These are phyloP conservation scores for Macrocentrus cingulum DNA, from an alignment of 1,140 invertebrate genomes.

Conservation along the genomic window DNA sequence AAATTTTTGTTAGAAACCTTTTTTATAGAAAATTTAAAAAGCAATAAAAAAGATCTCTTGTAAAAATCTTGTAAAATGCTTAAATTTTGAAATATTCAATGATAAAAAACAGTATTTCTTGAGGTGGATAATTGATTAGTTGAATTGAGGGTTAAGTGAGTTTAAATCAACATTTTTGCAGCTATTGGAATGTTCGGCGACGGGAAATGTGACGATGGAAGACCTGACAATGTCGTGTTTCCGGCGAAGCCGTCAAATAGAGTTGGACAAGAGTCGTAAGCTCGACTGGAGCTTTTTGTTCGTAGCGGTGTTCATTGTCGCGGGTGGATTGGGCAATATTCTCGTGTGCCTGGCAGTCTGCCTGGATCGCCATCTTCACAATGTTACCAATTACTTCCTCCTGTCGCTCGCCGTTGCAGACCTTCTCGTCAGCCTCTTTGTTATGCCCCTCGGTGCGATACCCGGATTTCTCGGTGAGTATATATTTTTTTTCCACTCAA, in stretches of 20 bases:
- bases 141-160: too few relatives aligned
- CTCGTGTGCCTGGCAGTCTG: slow-evolving; percentile 88
- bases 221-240: slow-evolving; percentile 38
- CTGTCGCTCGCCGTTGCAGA: slow-evolving; percentile 91
- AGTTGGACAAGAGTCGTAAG: slow-evolving; percentile 28
- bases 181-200: slow-evolving; percentile 39
- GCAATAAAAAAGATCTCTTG: too few relatives aligned
- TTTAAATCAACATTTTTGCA: slow-evolving; percentile 21
- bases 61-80: too few relatives aligned
- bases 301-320: slow-evolving; percentile 78
- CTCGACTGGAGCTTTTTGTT: slow-evolving; percentile 77
- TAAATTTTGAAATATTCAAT: too few relatives aligned
- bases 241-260: slow-evolving; percentile 23
- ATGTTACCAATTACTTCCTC: slow-evolving; percentile 94
- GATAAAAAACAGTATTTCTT: too few relatives aligned
- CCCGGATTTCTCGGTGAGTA: slow-evolving; percentile 82
- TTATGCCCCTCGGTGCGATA: slow-evolving; percentile 87
- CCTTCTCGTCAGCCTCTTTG: slow-evolving; percentile 85
- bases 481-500: too few relatives aligned
- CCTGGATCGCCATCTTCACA: slow-evolving; percentile 81
- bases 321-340: slow-evolving; percentile 88
- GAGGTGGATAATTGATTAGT: too few relatives aligned
- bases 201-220: slow-evolving; percentile 29
- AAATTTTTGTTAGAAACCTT: too few relatives aligned
- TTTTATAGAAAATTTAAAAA: too few relatives aligned